These are phyloP conservation scores for Poeciliopsis infans DNA, from an alignment of 2,797 vertebrate species.

Conservation along the genomic window DNA sequence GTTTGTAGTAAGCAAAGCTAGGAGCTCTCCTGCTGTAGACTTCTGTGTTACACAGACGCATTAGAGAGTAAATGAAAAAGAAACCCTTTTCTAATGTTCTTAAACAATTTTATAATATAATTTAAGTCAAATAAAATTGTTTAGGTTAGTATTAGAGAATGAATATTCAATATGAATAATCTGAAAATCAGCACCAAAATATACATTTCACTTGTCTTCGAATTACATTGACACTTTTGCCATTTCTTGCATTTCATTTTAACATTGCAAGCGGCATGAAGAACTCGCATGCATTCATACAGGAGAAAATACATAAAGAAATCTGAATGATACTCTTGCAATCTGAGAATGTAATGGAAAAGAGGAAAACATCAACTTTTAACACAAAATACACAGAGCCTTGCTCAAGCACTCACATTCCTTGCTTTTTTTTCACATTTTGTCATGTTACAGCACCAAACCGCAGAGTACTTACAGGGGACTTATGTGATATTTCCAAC, in stretches of 20 bases:
- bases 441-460: conserved; percentile 1
- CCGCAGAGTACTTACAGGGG: background rate
- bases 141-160: background rate
- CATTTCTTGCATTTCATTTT: background rate
- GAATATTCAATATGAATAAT: background rate
- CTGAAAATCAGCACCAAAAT: background rate
- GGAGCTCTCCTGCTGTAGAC: background rate
- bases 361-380: background rate
- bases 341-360: background rate
- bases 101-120: background rate
- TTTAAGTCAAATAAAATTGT: background rate
- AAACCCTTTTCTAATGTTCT: background rate
- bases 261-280: background rate
- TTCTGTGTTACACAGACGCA: background rate
- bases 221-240: background rate
- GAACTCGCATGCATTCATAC: background rate
- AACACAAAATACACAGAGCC: background rate
- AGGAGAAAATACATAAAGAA: background rate
- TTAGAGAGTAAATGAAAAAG: background rate
- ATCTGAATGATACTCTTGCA: background rate
- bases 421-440: background rate
- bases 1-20: background rate
- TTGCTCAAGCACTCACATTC: background rate
- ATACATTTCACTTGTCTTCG: background rate
- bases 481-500: background rate